Evolutionary conservation across 2,888 invertebrate genomes (phyloP), one percentile per base, ranked within the genome.

Genomic region (Andrena marginata): DNA sequence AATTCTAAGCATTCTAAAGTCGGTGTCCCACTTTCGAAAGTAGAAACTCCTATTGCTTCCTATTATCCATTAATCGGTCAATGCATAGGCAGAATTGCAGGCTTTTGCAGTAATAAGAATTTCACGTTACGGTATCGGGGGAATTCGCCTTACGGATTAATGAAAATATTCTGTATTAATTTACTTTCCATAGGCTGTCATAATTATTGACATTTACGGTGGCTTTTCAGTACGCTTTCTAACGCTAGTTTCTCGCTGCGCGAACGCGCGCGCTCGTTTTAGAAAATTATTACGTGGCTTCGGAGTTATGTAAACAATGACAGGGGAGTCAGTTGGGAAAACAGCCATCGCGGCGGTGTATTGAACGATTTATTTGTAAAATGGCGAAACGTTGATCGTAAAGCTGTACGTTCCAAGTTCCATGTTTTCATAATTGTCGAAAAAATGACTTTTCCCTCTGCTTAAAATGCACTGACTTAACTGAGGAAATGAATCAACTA

Each of bases 251-350:
- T 64, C 63, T 26, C 59, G 49, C 33, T n/a, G 69, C n/a, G 23
- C 20, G 56, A 77, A 29, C 59, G 2, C 16, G n/a, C 1, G 23
- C 2, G 67, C 48, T 48, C 67, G 56, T 80, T 80, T 56, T 64
- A 79, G 70, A 78, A 80, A 65, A 78, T 80, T 79, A 80, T 80
- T 80, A 79, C 70, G 80, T 33, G 29, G 20, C 49, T 23, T 31
- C 8, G 31, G 20, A 5, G 79, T 79, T 80, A 80, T 79, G 65
- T 80, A 80, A 80, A 80, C 80, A 79, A 79, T 60, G 56, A 10
- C 31, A 13, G 31, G 33, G 31, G n/a, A 6, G 26, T 7, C 13
- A 23, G 64, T 71, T 54, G 65, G 51, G 51, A 74, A 74, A 74
- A 68, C 54, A n/a, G 42, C 42, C 29, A 42, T 48, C 5, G 59